A percentile compares a stretch with the other conserved stretches of the same genome.
phyloP scores from a whole-genome alignment of 2,888 invertebrate genomes.

The Ectemnius continuus region DNA sequence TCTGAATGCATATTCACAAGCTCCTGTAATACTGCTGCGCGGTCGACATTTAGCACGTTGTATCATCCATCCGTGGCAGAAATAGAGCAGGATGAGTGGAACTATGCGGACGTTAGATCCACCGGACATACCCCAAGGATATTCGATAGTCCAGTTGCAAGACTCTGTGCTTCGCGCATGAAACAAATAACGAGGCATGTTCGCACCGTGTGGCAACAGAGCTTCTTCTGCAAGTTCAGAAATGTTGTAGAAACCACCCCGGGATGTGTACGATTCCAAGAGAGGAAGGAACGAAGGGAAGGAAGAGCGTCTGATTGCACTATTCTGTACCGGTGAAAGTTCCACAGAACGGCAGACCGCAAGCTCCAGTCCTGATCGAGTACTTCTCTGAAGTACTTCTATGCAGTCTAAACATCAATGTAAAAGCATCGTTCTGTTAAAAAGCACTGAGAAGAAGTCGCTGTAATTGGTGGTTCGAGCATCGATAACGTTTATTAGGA shows the following conservation, averaged over 20 bases:
- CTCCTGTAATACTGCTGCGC: conserved; percentile 5
- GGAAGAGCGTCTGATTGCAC: conserved; percentile 19
- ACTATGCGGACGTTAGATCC: conserved; percentile 54
- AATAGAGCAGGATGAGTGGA: conserved; percentile 30
- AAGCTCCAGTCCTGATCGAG: neutral
- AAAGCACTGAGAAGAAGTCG: neutral
- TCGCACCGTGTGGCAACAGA: neutral
- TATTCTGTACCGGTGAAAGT: conserved; percentile 6
- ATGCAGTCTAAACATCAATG: conserved; percentile 3
- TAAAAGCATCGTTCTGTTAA: neutral
- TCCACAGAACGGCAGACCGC: neutral
- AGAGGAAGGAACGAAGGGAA: neutral
- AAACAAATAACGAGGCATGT: conserved; percentile 38
- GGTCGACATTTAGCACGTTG: conserved; percentile 16
- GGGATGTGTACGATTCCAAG: neutral
- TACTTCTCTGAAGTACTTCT: conserved; percentile 19
- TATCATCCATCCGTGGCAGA: conserved; percentile 36
- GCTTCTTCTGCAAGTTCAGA: too few species aligned
- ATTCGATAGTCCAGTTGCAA: conserved; percentile 53
- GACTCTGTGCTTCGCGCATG: conserved; percentile 23
- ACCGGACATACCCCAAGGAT: conserved; percentile 53
- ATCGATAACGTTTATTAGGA: conserved; percentile 50
- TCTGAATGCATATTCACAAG: conserved; percentile 21
- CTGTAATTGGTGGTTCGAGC: conserved; percentile 44
- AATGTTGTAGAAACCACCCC: neutral